These are phyloP conservation scores for Hyperoplus immaculatus DNA, from an alignment of 2,797 vertebrate species.

Conservation along the genomic window DNA sequence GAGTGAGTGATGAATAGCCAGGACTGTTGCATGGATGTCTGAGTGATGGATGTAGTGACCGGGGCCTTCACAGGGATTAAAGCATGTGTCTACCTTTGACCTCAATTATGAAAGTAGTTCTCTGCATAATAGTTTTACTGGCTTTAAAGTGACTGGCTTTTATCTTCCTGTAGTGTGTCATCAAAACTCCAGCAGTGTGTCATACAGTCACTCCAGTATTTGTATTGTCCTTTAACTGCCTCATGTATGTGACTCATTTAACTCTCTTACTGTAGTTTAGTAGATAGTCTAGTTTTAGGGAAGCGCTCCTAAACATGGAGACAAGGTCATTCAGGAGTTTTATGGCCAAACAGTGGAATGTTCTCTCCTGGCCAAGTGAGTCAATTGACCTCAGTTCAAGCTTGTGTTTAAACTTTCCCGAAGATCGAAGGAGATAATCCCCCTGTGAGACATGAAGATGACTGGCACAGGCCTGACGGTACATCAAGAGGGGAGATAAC, in stretches of 20 bases:
- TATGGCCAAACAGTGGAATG: constrained; percentile 31
- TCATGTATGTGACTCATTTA: constrained; percentile 24
- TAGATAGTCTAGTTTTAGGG: constrained; percentile 26
- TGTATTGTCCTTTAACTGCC: constrained; percentile 25
- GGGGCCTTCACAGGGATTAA: constrained; percentile 64
- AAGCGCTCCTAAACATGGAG: constrained; percentile 17
- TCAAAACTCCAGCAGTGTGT: constrained; percentile 31
- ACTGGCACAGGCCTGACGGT: neutral
- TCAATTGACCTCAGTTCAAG: constrained; percentile 40
- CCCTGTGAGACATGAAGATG: neutral
- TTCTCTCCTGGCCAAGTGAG: constrained; percentile 29
- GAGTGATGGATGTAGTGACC: constrained; percentile 70
- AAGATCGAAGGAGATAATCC: constrained; percentile 26
- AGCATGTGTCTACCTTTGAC: constrained; percentile 61
- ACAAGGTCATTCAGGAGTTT: constrained; percentile 31
- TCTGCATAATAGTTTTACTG: constrained; percentile 52
- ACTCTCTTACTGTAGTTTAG: constrained; percentile 20
- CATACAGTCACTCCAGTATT: neutral
- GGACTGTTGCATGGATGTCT: constrained; percentile 57
- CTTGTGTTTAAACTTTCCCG: constrained; percentile 16
- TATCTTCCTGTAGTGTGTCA: constrained; percentile 36
- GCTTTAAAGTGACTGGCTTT: constrained; percentile 36
- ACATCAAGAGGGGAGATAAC: constrained; percentile 17
- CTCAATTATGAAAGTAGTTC: constrained; percentile 73
- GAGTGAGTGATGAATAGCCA: constrained; percentile 72